phyloP scores from a whole-genome alignment of 2,888 invertebrate species.

The Leucoptera coffeella region DNA sequence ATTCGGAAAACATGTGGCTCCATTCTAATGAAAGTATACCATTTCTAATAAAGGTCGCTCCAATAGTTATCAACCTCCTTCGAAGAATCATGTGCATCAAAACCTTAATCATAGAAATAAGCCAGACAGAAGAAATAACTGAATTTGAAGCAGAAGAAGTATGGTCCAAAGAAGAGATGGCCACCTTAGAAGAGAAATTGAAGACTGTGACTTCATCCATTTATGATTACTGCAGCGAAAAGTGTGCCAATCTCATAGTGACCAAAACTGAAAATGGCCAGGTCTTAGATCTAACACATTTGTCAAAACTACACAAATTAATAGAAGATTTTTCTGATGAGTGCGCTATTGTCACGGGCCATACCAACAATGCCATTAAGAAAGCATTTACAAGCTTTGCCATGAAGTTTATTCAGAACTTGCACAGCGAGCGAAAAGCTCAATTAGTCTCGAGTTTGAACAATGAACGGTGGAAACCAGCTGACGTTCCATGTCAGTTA shows the following conservation, averaged over 20 bases:
- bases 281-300: slow-evolving; percentile 65
- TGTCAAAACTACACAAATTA: slow-evolving; percentile 67
- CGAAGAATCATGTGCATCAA: slow-evolving; percentile 68
- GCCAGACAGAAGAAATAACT: slow-evolving; percentile 53
- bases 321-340: slow-evolving; percentile 74
- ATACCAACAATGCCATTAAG: slow-evolving; percentile 71
- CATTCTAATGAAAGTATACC: slow-evolving; percentile 64
- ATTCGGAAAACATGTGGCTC: slow-evolving; percentile 44
- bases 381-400: slow-evolving; percentile 83
- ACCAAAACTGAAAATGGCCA: slow-evolving; percentile 66
- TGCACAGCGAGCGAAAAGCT: slow-evolving; percentile 82
- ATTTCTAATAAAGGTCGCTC: slow-evolving; percentile 60
- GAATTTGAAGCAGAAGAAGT: slow-evolving; percentile 62
- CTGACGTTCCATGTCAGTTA: slow-evolving; percentile 85
- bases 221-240: slow-evolving; percentile 88
- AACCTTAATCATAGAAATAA: slow-evolving; percentile 71
- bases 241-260: slow-evolving; percentile 82
- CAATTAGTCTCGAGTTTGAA: slow-evolving; percentile 82
- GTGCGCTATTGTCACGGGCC: slow-evolving; percentile 70
- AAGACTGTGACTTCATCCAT: slow-evolving; percentile 73
- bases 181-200: slow-evolving; percentile 63
- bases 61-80: slow-evolving; percentile 62
- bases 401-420: slow-evolving; percentile 82
- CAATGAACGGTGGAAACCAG: slow-evolving; percentile 88
- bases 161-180: slow-evolving; percentile 63